Evolutionary conservation across 2,888 invertebrate genomes (phyloP).

Genomic region (Trisateles emortualis): DNA sequence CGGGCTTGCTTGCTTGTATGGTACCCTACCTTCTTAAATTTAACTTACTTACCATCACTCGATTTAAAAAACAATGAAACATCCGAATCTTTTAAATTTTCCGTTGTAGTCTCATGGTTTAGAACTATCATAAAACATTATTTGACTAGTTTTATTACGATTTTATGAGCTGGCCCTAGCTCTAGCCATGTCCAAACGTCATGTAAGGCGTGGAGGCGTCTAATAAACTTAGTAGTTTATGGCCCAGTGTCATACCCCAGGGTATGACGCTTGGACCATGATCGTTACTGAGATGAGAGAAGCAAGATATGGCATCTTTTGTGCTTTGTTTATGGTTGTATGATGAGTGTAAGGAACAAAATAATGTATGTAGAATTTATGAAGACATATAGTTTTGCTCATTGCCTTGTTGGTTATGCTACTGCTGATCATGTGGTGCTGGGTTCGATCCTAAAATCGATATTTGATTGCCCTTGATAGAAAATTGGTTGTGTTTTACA

Average conservation of each 20-base stretch:
- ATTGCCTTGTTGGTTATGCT: too few relatives aligned
- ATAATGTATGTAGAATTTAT: background rate
- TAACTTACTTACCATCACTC: too few relatives aligned
- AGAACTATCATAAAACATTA: background rate
- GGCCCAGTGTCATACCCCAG: constrained; percentile 34
- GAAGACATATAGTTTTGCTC: too few relatives aligned
- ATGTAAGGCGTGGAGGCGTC: constrained; percentile 44
- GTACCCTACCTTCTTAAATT: too few relatives aligned
- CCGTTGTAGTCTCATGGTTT: background rate
- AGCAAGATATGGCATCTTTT: constrained; percentile 11
- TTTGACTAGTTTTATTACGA: background rate
- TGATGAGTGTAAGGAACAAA: background rate
- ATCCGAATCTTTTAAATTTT: too few relatives aligned
- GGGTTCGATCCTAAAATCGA: too few relatives aligned
- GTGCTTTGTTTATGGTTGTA: background rate
- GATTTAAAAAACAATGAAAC: too few relatives aligned
- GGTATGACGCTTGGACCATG: constrained; percentile 29
- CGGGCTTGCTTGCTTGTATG: too few relatives aligned
- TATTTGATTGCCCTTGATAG: too few relatives aligned
- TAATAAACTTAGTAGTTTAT: constrained; percentile 65
- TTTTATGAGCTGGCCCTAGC: background rate
- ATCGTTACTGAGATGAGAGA: constrained; percentile 11
- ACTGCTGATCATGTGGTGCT: too few relatives aligned
- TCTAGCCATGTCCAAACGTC: constrained; percentile 26
- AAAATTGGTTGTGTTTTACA: too few relatives aligned